A percentile compares a stretch with the other conserved stretches of the same genome.
These are phyloP conservation scores for Rhinopomastus cyanomelas DNA, from an alignment of 2,113 vertebrate species.

Conservation along the genomic window DNA sequence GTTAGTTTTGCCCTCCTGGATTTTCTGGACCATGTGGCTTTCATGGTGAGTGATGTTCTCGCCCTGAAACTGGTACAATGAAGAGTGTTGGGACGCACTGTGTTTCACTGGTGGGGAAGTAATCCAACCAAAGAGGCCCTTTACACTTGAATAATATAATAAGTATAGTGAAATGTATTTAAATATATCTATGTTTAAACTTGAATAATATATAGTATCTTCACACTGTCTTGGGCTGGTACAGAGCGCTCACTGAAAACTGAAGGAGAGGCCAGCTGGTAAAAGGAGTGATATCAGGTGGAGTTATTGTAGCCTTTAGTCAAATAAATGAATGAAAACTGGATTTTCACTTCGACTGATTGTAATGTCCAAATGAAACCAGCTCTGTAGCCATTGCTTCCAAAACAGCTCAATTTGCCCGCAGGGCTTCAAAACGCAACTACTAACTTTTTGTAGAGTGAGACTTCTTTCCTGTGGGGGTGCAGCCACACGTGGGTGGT, in stretches of 20 bases:
- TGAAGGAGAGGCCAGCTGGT: not conserved
- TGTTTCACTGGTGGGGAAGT: not conserved
- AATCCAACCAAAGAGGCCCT: not conserved
- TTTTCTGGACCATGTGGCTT: not conserved
- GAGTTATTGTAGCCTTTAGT: no score
- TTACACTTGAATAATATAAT: not conserved
- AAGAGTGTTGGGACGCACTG: rapidly evolving
- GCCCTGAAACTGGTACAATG: not conserved
- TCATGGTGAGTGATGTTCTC: not conserved
- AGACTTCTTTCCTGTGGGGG: conserved; percentile 7
- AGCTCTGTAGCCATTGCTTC: not conserved
- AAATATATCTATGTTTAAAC: no score
- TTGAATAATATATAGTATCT: not conserved
- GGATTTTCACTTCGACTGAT: not conserved
- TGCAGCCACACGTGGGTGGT: not conserved
- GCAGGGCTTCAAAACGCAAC: conserved; percentile 5
- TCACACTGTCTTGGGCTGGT: not conserved
- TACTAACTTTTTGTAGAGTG: not conserved
- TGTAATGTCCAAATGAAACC: not conserved
- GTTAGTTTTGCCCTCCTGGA: not conserved
- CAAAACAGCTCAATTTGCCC: not conserved
- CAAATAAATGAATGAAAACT: no score
- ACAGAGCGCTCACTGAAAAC: not conserved
- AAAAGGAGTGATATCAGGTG: not conserved
- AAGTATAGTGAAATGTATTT: no score